Evolutionary conservation across 1,140 invertebrate genomes (phyloP).

Genomic region (Conus betulinus): DNA sequence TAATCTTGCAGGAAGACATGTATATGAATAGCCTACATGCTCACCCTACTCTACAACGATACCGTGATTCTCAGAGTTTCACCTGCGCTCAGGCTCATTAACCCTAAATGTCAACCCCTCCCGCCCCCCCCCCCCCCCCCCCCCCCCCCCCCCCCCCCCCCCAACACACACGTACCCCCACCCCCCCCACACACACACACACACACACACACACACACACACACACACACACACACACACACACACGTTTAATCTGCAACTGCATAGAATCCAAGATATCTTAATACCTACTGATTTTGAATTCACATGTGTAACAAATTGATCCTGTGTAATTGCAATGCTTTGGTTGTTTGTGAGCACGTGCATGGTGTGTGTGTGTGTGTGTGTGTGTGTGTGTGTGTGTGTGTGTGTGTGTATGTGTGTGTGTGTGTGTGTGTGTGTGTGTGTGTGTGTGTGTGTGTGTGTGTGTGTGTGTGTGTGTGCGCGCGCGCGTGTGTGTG

Average conservation of each 20-base stretch:
- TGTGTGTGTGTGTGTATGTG: background rate
- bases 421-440: background rate
- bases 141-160: background rate
- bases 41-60: no score
- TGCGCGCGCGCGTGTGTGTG: no score
- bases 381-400: background rate
- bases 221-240: conserved; percentile 22
- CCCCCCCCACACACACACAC: conserved; percentile 19
- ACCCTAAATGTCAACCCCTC: no score
- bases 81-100: no score
- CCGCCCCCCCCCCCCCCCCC: background rate
- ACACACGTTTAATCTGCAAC: background rate
- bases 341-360: background rate
- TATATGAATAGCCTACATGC: no score
- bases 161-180: conserved; percentile 12
- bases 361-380: background rate
- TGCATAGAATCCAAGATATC: background rate
- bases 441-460: background rate
- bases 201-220: conserved; percentile 25
- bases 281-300: no score
- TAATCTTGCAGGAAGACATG: no score
- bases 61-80: no score
- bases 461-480: no score
- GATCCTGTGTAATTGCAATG: no score
- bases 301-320: no score